phyloP scores from a whole-genome alignment of 1,140 invertebrate species.

The Oncopodura yosiiana region DNA sequence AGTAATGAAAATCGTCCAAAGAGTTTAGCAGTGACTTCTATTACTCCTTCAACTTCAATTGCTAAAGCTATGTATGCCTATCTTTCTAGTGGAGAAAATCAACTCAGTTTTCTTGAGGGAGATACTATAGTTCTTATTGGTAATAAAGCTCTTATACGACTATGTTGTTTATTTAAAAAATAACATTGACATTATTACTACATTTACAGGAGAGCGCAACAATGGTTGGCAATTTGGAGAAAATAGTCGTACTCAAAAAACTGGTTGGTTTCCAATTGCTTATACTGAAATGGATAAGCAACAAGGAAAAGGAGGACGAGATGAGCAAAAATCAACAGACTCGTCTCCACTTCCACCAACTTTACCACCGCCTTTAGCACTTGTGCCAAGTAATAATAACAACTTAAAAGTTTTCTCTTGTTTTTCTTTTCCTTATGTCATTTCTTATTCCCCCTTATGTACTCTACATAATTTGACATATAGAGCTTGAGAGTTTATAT shows the following conservation, averaged over 20 bases:
- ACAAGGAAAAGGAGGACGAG: constrained; percentile 20
- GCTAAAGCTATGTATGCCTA: constrained; percentile 77
- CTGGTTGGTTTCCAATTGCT: constrained; percentile 88
- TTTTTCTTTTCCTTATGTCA: too few relatives aligned
- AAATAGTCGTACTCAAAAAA: constrained; percentile 74
- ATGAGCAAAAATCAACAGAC: constrained; percentile 16
- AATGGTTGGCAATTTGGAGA: constrained; percentile 94
- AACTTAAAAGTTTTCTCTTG: too few relatives aligned
- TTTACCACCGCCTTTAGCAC: constrained; percentile 45
- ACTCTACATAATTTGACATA: too few relatives aligned
- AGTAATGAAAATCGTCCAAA: constrained; percentile 50
- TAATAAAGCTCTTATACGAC: constrained; percentile 24
- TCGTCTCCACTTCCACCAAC: constrained; percentile 38
- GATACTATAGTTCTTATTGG: constrained; percentile 79
- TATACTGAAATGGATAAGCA: constrained; percentile 63
- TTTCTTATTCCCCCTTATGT: too few relatives aligned
- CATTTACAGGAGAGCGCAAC: constrained; percentile 54
- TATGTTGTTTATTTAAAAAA: not conserved
- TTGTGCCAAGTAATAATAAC: constrained; percentile 42
- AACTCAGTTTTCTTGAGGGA: constrained; percentile 81
- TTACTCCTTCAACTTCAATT: constrained; percentile 37
- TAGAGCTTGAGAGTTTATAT: too few relatives aligned
- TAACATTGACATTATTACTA: not conserved
- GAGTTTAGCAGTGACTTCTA: constrained; percentile 56
- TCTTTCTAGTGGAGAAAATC: constrained; percentile 79